Percentiles rank a stretch among this genome's conserved stretches.
Conservation (phyloP, 2,888 invertebrate genomes). For the Mayetiola destructor region DNA sequence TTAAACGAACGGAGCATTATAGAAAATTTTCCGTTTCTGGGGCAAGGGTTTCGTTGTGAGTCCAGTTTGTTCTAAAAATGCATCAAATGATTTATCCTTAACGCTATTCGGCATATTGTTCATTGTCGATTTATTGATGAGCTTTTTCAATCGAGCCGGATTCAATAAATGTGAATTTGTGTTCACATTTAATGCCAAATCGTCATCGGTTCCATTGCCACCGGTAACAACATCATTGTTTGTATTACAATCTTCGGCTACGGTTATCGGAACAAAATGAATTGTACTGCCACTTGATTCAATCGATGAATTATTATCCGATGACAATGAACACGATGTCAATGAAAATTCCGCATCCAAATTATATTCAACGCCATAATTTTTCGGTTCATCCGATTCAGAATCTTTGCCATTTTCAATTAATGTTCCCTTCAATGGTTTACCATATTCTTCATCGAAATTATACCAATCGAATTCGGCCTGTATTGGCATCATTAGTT, state of each 20-base stretch:
- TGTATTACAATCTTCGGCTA: background rate
- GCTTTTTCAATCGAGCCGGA: background rate
- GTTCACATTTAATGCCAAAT: background rate
- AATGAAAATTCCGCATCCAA: constrained; percentile 14
- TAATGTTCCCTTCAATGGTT: constrained; percentile 23
- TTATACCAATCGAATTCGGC: constrained; percentile 36
- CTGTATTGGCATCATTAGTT: constrained; percentile 26
- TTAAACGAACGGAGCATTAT: constrained; percentile 34
- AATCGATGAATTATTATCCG: background rate
- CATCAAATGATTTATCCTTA: constrained; percentile 16
- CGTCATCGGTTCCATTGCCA: background rate
- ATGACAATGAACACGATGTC: background rate
- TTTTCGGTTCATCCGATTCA: background rate
- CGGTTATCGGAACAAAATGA: background rate
- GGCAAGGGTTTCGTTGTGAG: constrained; percentile 32
- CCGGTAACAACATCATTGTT: too few species aligned
- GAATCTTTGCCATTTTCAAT: constrained; percentile 14
- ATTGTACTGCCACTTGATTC: constrained; percentile 1
- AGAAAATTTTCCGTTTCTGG: constrained; percentile 32
- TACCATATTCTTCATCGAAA: constrained; percentile 33
- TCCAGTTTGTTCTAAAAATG: constrained; percentile 30
- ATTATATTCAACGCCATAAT: constrained; percentile 15
- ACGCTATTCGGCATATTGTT: background rate
- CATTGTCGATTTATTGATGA: background rate
- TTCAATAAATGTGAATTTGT: background rate